Conservation (phyloP, 2,797 vertebrate species). For the Lepus townsendii region DNA sequence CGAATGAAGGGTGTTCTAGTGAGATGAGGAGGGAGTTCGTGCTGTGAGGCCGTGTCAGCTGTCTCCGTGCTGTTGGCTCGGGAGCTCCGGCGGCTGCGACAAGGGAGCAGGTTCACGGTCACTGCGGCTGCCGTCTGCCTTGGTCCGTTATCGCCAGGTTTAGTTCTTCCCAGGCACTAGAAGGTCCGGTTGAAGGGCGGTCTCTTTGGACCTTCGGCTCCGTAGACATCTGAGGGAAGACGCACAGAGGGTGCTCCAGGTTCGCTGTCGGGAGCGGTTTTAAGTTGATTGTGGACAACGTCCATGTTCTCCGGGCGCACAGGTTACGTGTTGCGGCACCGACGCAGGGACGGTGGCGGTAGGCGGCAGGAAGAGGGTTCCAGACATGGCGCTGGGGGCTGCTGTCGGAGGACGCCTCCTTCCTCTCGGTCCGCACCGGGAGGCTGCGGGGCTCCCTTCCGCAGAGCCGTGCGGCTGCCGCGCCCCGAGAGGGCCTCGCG, state of each 20-base stretch:
- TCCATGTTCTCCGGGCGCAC: constrained; percentile 23
- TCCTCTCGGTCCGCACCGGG: too few species aligned
- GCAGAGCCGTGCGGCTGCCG: too few species aligned
- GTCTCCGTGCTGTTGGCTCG: too few species aligned
- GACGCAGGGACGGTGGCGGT: constrained; percentile 20
- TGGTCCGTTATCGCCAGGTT: not conserved
- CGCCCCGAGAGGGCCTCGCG: too few species aligned
- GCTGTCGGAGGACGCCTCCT: not conserved
- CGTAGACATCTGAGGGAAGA: not conserved
- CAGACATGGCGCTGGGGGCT: not conserved
- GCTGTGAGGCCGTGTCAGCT: not conserved
- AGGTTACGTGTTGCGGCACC: not conserved
- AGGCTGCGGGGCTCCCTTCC: too few species aligned
- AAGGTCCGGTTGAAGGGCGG: not conserved
- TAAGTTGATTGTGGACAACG: constrained; percentile 37
- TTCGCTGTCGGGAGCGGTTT: constrained; percentile 1
- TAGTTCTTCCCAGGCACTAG: not conserved
- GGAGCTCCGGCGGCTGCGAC: too few species aligned
- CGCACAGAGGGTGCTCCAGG: not conserved
- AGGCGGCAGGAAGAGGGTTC: not conserved
- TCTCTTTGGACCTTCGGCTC: constrained; percentile 13
- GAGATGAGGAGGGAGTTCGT: constrained; percentile 28
- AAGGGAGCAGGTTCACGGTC: not conserved
- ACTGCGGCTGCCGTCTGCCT: not conserved
- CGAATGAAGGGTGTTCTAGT: constrained; percentile 3